These are phyloP conservation scores for Nothoprocta pentlandii DNA, from an alignment of 2,113 vertebrate genomes.

Conservation along the genomic window DNA sequence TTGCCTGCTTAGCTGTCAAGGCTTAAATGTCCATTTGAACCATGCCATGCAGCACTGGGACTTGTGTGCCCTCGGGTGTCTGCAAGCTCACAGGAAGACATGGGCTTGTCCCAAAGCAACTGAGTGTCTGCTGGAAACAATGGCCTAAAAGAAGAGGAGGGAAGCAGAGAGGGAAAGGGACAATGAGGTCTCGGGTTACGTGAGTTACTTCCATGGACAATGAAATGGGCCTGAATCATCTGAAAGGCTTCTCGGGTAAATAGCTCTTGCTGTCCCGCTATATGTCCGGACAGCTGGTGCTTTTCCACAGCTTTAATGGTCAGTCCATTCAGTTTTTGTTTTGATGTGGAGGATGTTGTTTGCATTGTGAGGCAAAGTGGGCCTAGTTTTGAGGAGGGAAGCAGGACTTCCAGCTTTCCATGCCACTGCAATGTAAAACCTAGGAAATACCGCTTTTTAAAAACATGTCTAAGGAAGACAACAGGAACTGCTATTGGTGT, in stretches of 20 bases:
- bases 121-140: conserved; percentile 60
- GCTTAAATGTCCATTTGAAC: accelerated
- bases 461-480: neutral
- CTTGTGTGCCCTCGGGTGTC: neutral
- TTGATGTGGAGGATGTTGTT: conserved; percentile 56
- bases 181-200: conserved; percentile 35
- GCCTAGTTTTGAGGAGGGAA: conserved; percentile 40
- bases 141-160: conserved; percentile 60
- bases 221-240: conserved; percentile 41
- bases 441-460: neutral
- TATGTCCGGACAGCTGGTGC: conserved; percentile 50
- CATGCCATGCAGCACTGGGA: accelerated
- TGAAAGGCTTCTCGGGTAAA: conserved; percentile 15
- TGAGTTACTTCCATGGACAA: conserved; percentile 43
- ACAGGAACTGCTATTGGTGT: neutral
- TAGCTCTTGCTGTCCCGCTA: conserved; percentile 50
- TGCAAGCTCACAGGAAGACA: conserved; percentile 56
- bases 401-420: conserved; percentile 30
- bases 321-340: conserved; percentile 27
- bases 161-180: conserved; percentile 56
- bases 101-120: conserved; percentile 36
- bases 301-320: conserved; percentile 30
- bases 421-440: neutral
- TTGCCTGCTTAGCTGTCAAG: neutral
- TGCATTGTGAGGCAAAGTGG: conserved; percentile 7